Percentiles rank a stretch among this genome's conserved stretches.
These are phyloP conservation scores for Scomber colias DNA, from an alignment of 2,113 vertebrate genomes.

Conservation along the genomic window DNA sequence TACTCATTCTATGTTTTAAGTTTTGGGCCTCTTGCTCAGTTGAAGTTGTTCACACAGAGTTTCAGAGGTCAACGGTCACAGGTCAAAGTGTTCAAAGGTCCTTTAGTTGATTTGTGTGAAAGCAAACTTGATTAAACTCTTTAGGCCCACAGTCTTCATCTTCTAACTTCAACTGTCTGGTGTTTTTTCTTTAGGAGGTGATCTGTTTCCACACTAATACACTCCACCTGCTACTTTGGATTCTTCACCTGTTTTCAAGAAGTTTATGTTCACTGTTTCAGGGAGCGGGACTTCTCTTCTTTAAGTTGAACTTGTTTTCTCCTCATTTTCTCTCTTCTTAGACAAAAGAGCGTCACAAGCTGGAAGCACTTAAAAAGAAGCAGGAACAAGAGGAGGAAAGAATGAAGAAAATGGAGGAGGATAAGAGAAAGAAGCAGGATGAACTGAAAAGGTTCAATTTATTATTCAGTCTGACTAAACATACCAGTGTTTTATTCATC, in stretches of 20 bases:
- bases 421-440: conserved; percentile 89
- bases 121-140: neutral
- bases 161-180: neutral
- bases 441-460: conserved; percentile 87
- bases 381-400: conserved; percentile 91
- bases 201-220: neutral
- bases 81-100: neutral
- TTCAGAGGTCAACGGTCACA: neutral
- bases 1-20: too few species aligned
- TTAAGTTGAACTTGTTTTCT: neutral
- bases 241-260: neutral
- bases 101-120: neutral
- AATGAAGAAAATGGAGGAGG: conserved; percentile 92
- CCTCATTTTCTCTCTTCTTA: conserved; percentile 55
- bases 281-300: too few species aligned
- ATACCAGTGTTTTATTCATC: neutral
- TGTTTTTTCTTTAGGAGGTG: conserved; percentile 2
- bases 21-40: too few species aligned
- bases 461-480: neutral
- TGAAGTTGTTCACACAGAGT: neutral
- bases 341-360: conserved; percentile 91
- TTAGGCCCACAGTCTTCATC: neutral
- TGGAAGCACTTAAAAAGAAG: conserved; percentile 91
- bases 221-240: neutral
- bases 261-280: neutral